Percentiles rank a stretch among this genome's conserved stretches.
Conservation (phyloP, 2,888 invertebrate species). For the Temnothorax rugatulus region DNA sequence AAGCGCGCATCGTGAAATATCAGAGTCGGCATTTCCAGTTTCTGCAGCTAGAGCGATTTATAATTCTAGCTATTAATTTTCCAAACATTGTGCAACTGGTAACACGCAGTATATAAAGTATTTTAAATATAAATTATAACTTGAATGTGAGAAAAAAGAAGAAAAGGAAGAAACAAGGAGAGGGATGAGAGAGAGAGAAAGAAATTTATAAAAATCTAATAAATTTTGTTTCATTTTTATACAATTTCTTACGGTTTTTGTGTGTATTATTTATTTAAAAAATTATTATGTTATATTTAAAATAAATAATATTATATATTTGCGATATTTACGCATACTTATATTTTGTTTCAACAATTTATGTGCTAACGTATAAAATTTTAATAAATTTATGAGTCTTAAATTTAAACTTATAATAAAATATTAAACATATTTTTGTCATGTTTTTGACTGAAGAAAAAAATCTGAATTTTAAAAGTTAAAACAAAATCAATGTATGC, state of each 20-base stretch:
- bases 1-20: conserved; percentile 50
- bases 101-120: background rate
- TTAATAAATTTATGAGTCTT: background rate
- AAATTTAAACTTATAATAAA: background rate
- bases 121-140: background rate
- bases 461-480: background rate
- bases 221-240: background rate
- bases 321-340: background rate
- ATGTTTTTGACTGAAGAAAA: background rate
- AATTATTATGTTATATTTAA: background rate
- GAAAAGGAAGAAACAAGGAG: background rate
- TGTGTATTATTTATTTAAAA: background rate
- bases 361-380: background rate
- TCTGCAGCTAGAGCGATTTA: conserved; percentile 20
- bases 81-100: conserved; percentile 1
- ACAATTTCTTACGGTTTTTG: background rate
- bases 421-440: background rate
- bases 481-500: background rate
- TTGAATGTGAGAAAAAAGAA: background rate
- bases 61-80: conserved; percentile 39
- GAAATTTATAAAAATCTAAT: conserved; percentile 1
- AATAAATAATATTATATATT: background rate
- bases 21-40: conserved; percentile 35
- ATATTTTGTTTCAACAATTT: background rate
- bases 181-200: background rate